Percentiles rank a stretch among this genome's conserved stretches.
These are phyloP conservation scores for Callospermophilus lateralis DNA, from an alignment of 2,113 vertebrate genomes.

Conservation along the genomic window DNA sequence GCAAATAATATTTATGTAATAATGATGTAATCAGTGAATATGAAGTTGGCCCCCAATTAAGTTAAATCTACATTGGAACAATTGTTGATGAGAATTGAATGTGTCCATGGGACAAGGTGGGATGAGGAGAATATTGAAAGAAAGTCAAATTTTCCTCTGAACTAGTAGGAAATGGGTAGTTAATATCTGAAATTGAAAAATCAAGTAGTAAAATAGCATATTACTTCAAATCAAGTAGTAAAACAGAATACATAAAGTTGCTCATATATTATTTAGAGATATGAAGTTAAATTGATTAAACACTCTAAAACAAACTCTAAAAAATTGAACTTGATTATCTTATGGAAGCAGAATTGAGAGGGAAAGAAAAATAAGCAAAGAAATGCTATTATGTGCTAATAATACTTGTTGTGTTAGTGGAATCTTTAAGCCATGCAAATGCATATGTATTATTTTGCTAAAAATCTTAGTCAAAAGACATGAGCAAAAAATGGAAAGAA, in stretches of 20 bases:
- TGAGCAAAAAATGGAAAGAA: constrained; percentile 32
- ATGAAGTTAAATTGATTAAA: neutral
- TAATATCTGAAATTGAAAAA: too few species aligned
- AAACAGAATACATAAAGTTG: neutral
- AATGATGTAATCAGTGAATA: neutral
- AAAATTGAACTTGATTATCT: neutral
- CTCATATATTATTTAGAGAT: neutral
- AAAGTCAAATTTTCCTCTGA: neutral
- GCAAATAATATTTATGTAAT: neutral
- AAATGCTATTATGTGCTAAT: neutral
- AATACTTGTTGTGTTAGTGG: neutral
- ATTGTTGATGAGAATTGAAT: neutral
- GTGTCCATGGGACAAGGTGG: neutral
- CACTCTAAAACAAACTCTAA: neutral
- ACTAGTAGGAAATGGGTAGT: too few species aligned
- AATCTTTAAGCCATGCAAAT: neutral
- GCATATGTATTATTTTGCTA: neutral
- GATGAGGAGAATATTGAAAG: neutral
- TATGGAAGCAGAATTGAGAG: neutral
- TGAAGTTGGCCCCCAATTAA: neutral
- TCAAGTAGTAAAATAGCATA: neutral
- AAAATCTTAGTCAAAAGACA: constrained; percentile 2
- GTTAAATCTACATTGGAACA: neutral
- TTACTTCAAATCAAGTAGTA: neutral
- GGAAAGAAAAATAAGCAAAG: neutral